Conservation (phyloP, 2,797 vertebrate species). For the Danio aesculapii region DNA sequence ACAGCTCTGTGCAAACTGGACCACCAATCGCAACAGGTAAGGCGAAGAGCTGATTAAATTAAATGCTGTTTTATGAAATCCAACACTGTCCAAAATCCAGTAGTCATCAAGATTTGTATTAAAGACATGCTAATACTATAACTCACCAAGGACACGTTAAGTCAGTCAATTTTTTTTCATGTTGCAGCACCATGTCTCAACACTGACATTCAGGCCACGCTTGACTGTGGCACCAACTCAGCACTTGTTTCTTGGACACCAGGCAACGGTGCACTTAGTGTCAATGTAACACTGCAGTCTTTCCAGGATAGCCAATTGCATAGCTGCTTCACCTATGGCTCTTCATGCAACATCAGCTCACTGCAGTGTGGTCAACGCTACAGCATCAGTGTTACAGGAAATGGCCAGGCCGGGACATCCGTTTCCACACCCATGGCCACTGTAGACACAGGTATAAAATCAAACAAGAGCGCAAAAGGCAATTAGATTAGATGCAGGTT, state of each 20-base stretch:
- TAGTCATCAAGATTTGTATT: not conserved
- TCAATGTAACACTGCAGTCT: conserved; percentile 61
- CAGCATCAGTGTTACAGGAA: conserved; percentile 68
- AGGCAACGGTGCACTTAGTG: conserved; percentile 69
- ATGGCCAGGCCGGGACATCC: conserved; percentile 67
- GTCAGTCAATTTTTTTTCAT: not conserved
- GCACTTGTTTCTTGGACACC: conserved; percentile 72
- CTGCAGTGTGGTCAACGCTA: conserved; percentile 72
- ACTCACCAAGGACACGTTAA: too few species aligned
- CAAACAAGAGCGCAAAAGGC: too few species aligned
- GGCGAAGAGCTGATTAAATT: not conserved
- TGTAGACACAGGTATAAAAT: conserved; percentile 67
- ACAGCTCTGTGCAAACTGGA: conserved; percentile 44
- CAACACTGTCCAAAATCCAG: not conserved
- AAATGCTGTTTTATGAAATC: too few species aligned
- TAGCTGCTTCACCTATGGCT: conserved; percentile 64
- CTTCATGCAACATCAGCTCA: conserved; percentile 73
- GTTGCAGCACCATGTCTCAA: conserved; percentile 76
- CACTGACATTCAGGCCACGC: conserved; percentile 45
- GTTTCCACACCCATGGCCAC: conserved; percentile 49
- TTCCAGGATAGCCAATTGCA: conserved; percentile 23
- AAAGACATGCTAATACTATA: not conserved
- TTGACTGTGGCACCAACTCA: conserved; percentile 70
- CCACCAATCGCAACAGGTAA: conserved; percentile 56
- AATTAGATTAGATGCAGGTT: too few species aligned